Conservation (phyloP, 2,888 invertebrate genomes). For the Hypomecis punctinalis region DNA sequence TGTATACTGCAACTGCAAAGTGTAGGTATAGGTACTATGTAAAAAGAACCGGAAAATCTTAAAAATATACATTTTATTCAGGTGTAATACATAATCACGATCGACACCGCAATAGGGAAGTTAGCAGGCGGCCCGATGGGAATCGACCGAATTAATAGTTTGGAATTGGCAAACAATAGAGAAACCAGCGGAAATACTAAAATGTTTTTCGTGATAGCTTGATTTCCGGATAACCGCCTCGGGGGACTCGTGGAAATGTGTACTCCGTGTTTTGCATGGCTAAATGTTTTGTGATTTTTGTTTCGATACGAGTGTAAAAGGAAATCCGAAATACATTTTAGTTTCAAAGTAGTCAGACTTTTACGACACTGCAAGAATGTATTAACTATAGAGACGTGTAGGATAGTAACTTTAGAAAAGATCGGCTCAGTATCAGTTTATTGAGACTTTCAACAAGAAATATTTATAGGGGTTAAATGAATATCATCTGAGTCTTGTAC, state of each 20-base stretch:
- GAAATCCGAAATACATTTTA: constrained; percentile 2
- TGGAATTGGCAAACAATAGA: constrained; percentile 50
- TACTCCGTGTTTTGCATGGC: constrained; percentile 33
- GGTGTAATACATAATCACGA: constrained; percentile 3
- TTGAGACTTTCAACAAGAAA: no score
- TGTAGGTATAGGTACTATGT: not conserved
- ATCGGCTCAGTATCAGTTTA: not conserved
- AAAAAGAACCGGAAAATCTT: not conserved
- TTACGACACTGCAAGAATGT: no score
- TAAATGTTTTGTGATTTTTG: constrained; percentile 32
- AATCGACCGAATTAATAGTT: constrained; percentile 42
- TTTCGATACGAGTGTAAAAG: constrained; percentile 14
- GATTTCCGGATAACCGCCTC: constrained; percentile 52
- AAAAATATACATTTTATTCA: not conserved
- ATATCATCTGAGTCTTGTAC: no score
- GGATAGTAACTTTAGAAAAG: not conserved
- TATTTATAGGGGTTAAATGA: no score
- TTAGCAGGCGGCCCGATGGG: constrained; percentile 21
- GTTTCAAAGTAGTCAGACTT: no score
- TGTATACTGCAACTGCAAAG: no score
- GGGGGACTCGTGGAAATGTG: constrained; percentile 38
- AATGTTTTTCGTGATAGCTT: constrained; percentile 54
- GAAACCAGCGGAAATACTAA: constrained; percentile 50
- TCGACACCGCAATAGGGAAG: constrained; percentile 13
- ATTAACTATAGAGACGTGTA: no score